Evolutionary conservation across 2,113 vertebrate species (phyloP).

Genomic region (Arenaria interpres): DNA sequence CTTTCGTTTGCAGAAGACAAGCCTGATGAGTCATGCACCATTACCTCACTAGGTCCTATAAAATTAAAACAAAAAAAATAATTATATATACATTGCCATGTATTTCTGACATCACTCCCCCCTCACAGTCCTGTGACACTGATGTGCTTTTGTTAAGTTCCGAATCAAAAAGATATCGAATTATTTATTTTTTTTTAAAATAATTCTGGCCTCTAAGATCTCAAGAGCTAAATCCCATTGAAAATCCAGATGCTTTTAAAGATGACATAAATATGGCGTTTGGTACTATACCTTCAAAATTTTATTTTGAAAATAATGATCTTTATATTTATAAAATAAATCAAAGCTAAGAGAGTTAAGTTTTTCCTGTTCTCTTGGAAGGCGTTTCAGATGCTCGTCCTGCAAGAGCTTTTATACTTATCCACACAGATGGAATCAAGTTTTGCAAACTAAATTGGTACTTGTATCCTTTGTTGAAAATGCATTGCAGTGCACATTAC

Average conservation of each 20-base stretch:
- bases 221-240: neutral
- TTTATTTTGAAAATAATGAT: neutral
- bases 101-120: neutral
- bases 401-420: neutral
- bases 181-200: neutral
- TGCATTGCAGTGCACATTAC: neutral
- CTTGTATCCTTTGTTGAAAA: neutral
- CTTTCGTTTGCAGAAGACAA: neutral
- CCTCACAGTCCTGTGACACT: neutral
- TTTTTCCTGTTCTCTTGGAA: neutral
- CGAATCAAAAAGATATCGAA: neutral
- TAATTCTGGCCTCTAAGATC: neutral
- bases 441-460: neutral
- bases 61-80: neutral
- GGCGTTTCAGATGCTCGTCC: neutral
- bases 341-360: neutral
- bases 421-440: neutral
- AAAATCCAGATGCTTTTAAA: neutral
- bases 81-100: neutral
- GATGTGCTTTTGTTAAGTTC: neutral
- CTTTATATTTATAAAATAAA: neutral
- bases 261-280: neutral
- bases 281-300: neutral
- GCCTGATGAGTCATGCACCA: neutral
- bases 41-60: too few relatives aligned